These are phyloP conservation scores for Zophobas atratus DNA, from an alignment of 1,140 invertebrate species.

Conservation along the genomic window DNA sequence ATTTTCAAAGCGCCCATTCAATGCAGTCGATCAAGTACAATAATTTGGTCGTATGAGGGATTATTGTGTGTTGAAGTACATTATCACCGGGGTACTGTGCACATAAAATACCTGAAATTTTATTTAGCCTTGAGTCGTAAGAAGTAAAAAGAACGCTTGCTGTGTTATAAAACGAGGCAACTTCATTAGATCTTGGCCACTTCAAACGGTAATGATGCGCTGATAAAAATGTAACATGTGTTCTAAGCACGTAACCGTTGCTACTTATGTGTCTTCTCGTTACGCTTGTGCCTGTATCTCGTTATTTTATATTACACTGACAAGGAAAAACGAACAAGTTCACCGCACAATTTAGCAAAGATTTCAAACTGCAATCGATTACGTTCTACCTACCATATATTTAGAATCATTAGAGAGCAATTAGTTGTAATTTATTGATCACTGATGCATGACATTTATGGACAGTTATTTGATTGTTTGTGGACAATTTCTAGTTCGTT, in stretches of 20 bases:
- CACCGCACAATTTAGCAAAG: slow-evolving; percentile 24
- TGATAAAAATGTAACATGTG: slow-evolving; percentile 51
- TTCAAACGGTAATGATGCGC: slow-evolving; percentile 48
- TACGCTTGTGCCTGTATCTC: slow-evolving; percentile 46
- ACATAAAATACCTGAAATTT: too few species aligned
- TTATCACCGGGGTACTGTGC: not conserved
- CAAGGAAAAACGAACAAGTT: slow-evolving; percentile 35
- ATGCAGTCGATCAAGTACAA: slow-evolving; percentile 11
- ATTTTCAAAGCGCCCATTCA: slow-evolving; percentile 8
- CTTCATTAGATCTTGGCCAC: slow-evolving; percentile 48
- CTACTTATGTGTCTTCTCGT: slow-evolving; percentile 38
- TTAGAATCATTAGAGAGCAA: slow-evolving; percentile 26
- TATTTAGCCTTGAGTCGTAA: not conserved
- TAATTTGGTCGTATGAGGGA: slow-evolving; percentile 17
- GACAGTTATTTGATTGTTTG: slow-evolving; percentile 30
- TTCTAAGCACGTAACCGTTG: slow-evolving; percentile 45
- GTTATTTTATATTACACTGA: slow-evolving; percentile 43
- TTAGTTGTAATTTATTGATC: slow-evolving; percentile 34
- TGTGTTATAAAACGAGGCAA: slow-evolving; percentile 29
- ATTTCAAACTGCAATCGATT: slow-evolving; percentile 26
- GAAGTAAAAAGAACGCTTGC: slow-evolving; percentile 1
- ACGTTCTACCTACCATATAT: slow-evolving; percentile 23
- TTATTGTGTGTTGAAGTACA: not conserved
- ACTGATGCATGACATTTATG: slow-evolving; percentile 21
- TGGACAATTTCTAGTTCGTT: slow-evolving; percentile 15